Evolutionary conservation across 2,888 invertebrate genomes (phyloP).

Genomic region (Thyatira batis): DNA sequence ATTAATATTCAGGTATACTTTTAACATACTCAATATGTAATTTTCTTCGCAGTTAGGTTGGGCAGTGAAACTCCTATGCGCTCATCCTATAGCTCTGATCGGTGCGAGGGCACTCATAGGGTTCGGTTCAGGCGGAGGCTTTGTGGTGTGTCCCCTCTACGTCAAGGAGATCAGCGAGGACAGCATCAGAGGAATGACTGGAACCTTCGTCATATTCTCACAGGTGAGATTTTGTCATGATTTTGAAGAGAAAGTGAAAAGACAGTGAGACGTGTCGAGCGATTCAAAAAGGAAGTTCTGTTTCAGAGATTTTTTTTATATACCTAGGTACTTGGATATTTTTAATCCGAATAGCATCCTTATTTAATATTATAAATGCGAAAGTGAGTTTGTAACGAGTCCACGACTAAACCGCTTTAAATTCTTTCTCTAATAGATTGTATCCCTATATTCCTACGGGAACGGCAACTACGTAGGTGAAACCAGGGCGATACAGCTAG

Average conservation of each 20-base stretch:
- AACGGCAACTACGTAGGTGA: too few species aligned
- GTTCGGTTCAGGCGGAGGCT: constrained; percentile 72
- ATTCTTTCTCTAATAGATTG: too few species aligned
- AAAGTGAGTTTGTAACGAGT: too few species aligned
- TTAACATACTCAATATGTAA: constrained; percentile 1
- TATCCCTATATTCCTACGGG: too few species aligned
- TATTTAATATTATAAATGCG: too few species aligned
- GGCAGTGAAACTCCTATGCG: constrained; percentile 61
- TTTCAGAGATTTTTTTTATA: too few species aligned
- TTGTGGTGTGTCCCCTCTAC: constrained; percentile 72
- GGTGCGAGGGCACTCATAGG: constrained; percentile 70
- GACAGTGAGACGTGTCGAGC: not conserved
- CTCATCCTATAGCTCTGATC: constrained; percentile 64
- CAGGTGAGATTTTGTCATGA: constrained; percentile 47
- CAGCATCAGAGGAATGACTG: constrained; percentile 75
- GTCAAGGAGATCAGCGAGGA: constrained; percentile 78
- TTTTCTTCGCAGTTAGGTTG: constrained; percentile 62
- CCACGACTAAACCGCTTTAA: too few species aligned
- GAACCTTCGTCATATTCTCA: constrained; percentile 74
- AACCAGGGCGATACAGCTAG: too few species aligned
- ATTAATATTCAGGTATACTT: constrained; percentile 1
- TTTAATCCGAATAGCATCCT: too few species aligned
- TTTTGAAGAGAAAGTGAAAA: not conserved
- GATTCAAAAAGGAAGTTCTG: too few species aligned
- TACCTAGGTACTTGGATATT: too few species aligned